Conservation (phyloP, 1,140 invertebrate species). For the Andricus grossulariae region DNA sequence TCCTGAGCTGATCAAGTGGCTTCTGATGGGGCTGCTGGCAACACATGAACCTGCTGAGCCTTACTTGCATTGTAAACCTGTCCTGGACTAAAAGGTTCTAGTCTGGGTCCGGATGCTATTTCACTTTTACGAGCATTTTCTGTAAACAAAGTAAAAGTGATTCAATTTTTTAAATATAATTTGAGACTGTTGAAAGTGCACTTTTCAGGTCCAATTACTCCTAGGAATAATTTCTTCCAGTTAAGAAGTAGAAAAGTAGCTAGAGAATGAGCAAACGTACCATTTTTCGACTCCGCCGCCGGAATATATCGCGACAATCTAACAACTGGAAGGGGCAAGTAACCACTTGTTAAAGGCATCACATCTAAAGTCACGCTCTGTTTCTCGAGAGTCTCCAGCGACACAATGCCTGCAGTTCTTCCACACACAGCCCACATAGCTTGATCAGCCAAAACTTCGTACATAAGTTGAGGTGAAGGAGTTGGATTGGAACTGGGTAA, state of each 20-base stretch:
- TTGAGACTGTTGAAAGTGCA: not conserved
- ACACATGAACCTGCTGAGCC: conserved; percentile 90
- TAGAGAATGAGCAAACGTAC: conserved; percentile 64
- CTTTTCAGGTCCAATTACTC: not conserved
- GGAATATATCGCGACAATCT: conserved; percentile 94
- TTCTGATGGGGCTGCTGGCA: conserved; percentile 76
- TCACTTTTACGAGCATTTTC: conserved; percentile 66
- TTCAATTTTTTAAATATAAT: not conserved
- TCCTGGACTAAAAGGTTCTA: conserved; percentile 89
- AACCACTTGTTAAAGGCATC: conserved; percentile 92
- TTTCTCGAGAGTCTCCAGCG: conserved; percentile 83
- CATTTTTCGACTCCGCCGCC: conserved; percentile 82
- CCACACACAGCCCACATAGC: conserved; percentile 95
- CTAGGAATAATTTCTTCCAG: not conserved
- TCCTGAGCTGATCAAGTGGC: conserved; percentile 39
- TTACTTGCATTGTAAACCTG: conserved; percentile 93
- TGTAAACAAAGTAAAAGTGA: conserved; percentile 31
- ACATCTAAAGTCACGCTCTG: conserved; percentile 90
- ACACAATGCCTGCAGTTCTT: conserved; percentile 89
- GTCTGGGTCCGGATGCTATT: conserved; percentile 77
- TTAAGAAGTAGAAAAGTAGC: not conserved
- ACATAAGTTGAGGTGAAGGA: conserved; percentile 86
- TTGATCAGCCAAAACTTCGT: conserved; percentile 93
- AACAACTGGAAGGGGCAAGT: conserved; percentile 90
- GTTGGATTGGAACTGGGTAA: conserved; percentile 66